Evolutionary conservation across 2,113 vertebrate species (phyloP).

Genomic region (Ceuthmochares aereus): DNA sequence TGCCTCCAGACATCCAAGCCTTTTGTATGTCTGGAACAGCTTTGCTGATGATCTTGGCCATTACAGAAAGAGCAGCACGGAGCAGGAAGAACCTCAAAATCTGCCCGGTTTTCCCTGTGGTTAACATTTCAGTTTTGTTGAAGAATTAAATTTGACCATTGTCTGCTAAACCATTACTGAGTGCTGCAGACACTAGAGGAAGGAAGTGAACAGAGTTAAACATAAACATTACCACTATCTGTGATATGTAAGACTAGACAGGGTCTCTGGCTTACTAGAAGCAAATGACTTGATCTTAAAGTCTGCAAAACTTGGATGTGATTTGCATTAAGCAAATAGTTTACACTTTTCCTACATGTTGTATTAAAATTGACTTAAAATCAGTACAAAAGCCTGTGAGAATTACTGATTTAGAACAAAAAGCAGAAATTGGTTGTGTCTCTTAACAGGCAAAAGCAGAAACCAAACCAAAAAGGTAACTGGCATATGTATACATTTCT

Average conservation of each 20-base stretch:
- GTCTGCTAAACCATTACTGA: background rate
- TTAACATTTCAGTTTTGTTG: background rate
- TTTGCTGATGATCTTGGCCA: background rate
- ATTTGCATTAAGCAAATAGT: background rate
- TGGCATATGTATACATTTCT: background rate
- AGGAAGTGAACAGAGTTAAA: background rate
- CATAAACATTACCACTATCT: background rate
- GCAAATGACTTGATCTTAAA: background rate
- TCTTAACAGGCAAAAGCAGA: background rate
- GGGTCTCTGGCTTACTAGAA: background rate
- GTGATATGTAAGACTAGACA: background rate
- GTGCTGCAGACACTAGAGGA: background rate
- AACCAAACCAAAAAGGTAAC: background rate
- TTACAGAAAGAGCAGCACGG: background rate
- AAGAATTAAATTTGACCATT: background rate
- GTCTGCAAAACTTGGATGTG: background rate
- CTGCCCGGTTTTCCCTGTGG: background rate
- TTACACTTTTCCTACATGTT: background rate
- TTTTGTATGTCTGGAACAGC: background rate
- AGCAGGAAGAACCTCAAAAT: background rate
- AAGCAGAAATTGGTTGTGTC: background rate
- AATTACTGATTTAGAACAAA: slow-evolving; percentile 21
- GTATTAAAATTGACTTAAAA: background rate
- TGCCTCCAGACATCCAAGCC: background rate
- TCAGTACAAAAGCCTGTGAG: background rate